Percentiles rank a stretch among this genome's conserved stretches.
These are phyloP conservation scores for Acyrthosiphon pisum DNA, from an alignment of 1,140 invertebrate species.

Conservation along the genomic window DNA sequence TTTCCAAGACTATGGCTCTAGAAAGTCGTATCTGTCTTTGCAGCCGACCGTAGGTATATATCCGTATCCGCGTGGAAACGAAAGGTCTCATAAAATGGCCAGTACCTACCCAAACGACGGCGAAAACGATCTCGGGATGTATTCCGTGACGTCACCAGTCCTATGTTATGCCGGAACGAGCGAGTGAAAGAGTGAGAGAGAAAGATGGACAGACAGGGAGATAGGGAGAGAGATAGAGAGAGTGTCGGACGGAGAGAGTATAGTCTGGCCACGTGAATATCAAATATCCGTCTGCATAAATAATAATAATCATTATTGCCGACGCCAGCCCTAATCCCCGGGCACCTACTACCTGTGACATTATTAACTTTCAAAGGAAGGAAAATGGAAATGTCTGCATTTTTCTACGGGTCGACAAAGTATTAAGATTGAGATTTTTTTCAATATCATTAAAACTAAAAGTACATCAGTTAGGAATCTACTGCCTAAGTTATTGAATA, in stretches of 20 bases:
- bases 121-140: background rate
- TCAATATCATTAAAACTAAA: background rate
- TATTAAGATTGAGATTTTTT: background rate
- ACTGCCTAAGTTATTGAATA: background rate
- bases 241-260: background rate
- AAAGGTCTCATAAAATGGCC: background rate
- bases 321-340: background rate
- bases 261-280: background rate
- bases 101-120: background rate
- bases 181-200: background rate
- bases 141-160: background rate
- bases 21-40: background rate
- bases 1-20: background rate
- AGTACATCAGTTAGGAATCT: too few relatives aligned
- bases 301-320: background rate
- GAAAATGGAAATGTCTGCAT: background rate
- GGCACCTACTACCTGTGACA: background rate
- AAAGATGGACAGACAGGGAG: background rate
- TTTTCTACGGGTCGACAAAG: background rate
- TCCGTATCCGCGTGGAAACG: background rate
- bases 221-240: too few relatives aligned
- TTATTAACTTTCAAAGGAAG: background rate
- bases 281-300: background rate
- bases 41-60: background rate
- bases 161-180: background rate